Base-by-base conservation (phyloP, 2,888 invertebrate genomes). In the Trissolcus brochymenae region DNA sequence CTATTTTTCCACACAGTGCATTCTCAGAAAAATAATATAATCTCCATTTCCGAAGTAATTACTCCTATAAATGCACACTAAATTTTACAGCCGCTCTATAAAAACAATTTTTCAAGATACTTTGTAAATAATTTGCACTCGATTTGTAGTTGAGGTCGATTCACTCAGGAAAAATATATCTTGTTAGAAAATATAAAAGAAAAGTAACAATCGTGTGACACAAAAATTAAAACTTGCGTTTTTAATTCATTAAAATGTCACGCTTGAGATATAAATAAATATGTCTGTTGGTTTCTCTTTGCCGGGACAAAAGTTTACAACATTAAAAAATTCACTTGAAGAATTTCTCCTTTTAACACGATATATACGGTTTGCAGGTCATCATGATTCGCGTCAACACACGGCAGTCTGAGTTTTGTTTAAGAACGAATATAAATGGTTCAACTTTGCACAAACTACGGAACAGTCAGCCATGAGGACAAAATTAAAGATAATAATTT, bases 401-500 rank as follows among this genome's bases (percentile, higher is more conserved):
- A 55, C 25, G 57, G 62, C 61, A 66, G 66, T 66, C 64, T 59
- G 41, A 65, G 50, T 54, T 50, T 74, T 13, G 51, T 55, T 67
- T 14, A 35, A 60, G 65, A 25, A 57, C 51, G 66, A 74, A 74
- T 66, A 74, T 74, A 59, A 74, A 67, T 74, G 66, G 73, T 56
- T 61, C 66, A 74, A 74, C 66, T 74, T 74, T 74, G 56, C 40
- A 29, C 61, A 1, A 67, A 54, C 59, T 71, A 64, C 66, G 46
- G n/a, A 41, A 51, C 61, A 66, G 50, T 19, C 55, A 60, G 60
- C 50, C 43, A 19, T 17, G 59, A 60, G 14, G 61, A 61, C 61
- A 13, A 74, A 74, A 56, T 67, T 67, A 67, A 61, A 66, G 73
- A 74, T 61, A 62, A 66, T 73, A 73, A 74, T 67, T 66, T 67